A percentile compares a stretch with the other conserved stretches of the same genome.
Conservation (phyloP, 37 sponge, comb jelly and placozoan species). For the Diacarnus erythraeanus region DNA sequence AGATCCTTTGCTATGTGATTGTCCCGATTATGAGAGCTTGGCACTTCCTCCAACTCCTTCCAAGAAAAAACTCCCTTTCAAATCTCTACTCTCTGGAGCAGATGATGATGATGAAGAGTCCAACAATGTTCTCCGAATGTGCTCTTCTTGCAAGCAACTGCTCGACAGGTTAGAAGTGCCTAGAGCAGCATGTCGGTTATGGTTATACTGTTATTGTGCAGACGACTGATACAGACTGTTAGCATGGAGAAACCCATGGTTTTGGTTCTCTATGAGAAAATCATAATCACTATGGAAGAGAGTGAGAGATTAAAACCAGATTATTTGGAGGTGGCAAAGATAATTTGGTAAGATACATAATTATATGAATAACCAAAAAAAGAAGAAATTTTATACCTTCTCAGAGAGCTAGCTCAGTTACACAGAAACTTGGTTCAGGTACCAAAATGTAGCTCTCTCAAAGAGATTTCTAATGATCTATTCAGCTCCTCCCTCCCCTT, state of each 20-base stretch:
- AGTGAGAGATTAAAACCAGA: slow-evolving; percentile 42
- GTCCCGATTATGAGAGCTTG: slow-evolving; percentile 27
- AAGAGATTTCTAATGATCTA: too few species aligned
- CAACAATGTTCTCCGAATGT: slow-evolving; percentile 48
- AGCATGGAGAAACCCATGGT: slow-evolving; percentile 20
- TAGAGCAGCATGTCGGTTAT: neutral
- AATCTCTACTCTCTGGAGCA: neutral
- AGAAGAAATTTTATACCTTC: too few species aligned
- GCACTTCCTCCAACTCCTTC: slow-evolving; percentile 9
- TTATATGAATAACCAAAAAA: neutral
- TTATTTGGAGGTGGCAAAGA: slow-evolving; percentile 51
- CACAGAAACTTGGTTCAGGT: too few species aligned
- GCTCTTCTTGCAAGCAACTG: slow-evolving; percentile 47
- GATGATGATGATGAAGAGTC: slow-evolving; percentile 50
- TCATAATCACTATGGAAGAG: slow-evolving; percentile 40
- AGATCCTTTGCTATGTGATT: slow-evolving; percentile 37
- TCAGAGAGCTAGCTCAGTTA: too few species aligned
- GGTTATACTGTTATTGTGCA: too few species aligned
- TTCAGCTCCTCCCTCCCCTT: neutral
- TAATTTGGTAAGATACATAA: slow-evolving; percentile 29
- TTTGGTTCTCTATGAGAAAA: slow-evolving; percentile 40
- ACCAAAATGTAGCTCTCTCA: too few species aligned
- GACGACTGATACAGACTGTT: slow-evolving; percentile 26
- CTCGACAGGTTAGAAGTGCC: slow-evolving; percentile 30
- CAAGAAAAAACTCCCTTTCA: slow-evolving; percentile 10